Percentiles rank a stretch among this genome's conserved stretches.
phyloP scores from a whole-genome alignment of 2,888 invertebrate genomes.

The Agrilus cyanescens region DNA sequence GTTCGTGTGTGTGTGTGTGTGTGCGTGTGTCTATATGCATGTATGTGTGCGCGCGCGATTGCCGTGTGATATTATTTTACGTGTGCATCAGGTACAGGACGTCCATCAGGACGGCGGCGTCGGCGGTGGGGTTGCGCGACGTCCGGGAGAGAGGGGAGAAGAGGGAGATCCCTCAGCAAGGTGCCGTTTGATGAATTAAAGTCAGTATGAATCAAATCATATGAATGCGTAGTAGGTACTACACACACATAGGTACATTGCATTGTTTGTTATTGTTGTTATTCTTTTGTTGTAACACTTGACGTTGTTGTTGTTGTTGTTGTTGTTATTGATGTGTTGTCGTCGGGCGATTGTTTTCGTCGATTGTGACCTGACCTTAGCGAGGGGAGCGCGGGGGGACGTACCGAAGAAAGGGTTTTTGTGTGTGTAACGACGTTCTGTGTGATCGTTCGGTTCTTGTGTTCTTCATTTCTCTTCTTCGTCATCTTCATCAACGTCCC shows the following conservation, averaged over 20 bases:
- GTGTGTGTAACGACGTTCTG: no score
- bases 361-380: slow-evolving; percentile 8
- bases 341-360: slow-evolving; percentile 5
- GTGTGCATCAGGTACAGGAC: slow-evolving; percentile 18
- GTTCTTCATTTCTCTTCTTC: no score
- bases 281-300: slow-evolving; percentile 17
- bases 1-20: background rate
- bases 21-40: background rate
- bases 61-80: slow-evolving; percentile 29
- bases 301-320: slow-evolving; percentile 5
- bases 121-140: slow-evolving; percentile 14
- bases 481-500: no score
- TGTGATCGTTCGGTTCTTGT: no score
- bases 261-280: slow-evolving; percentile 2
- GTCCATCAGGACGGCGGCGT: slow-evolving; percentile 1
- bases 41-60: no score
- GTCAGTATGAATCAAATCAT: slow-evolving; percentile 40
- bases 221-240: slow-evolving; percentile 33
- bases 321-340: slow-evolving; percentile 8
- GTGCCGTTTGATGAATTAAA: slow-evolving; percentile 36
- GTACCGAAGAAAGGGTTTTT: no score
- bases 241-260: slow-evolving; percentile 2
- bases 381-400: slow-evolving; percentile 18
- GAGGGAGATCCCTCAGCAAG: slow-evolving; percentile 19
- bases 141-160: slow-evolving; percentile 22